These are phyloP conservation scores for Agapostemon virescens DNA, from an alignment of 2,888 invertebrate species.

Conservation along the genomic window DNA sequence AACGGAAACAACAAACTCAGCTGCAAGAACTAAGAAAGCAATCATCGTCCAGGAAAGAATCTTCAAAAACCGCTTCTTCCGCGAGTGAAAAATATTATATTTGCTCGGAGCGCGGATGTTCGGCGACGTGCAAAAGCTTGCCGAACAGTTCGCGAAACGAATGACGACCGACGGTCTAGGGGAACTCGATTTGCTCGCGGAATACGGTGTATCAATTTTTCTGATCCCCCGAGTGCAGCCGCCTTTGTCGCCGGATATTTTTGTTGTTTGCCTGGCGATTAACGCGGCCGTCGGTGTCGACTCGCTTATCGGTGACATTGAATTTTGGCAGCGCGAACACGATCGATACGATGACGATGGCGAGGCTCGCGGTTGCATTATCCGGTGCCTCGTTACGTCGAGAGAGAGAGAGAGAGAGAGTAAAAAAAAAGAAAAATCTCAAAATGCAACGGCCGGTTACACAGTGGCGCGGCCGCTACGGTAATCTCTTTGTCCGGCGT, in stretches of 20 bases:
- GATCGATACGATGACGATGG: constrained; percentile 33
- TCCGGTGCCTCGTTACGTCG: not conserved
- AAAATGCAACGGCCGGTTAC: not conserved
- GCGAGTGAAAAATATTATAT: not conserved
- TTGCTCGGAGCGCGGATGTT: not conserved
- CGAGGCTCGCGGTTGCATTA: constrained; percentile 13
- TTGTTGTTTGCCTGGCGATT: constrained; percentile 35
- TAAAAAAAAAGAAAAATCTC: too few relatives aligned
- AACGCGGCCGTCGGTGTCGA: constrained; percentile 21
- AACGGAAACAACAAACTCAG: too few relatives aligned
- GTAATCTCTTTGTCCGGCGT: constrained; percentile 2
- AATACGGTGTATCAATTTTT: constrained; percentile 3
- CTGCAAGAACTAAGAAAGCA: too few relatives aligned
- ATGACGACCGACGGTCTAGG: not conserved
- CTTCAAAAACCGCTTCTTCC: too few relatives aligned
- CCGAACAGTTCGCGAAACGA: not conserved
- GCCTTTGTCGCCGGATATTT: constrained; percentile 32
- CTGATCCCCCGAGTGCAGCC: constrained; percentile 15
- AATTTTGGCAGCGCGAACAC: constrained; percentile 55
- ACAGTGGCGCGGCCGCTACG: not conserved
- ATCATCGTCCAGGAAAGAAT: too few relatives aligned
- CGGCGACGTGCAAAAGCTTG: not conserved
- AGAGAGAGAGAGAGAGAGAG: too few relatives aligned
- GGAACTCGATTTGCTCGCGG: not conserved
- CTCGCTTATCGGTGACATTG: constrained; percentile 73